These are phyloP conservation scores for Propithecus coquereli DNA, from an alignment of 2,113 vertebrate genomes.

Conservation along the genomic window DNA sequence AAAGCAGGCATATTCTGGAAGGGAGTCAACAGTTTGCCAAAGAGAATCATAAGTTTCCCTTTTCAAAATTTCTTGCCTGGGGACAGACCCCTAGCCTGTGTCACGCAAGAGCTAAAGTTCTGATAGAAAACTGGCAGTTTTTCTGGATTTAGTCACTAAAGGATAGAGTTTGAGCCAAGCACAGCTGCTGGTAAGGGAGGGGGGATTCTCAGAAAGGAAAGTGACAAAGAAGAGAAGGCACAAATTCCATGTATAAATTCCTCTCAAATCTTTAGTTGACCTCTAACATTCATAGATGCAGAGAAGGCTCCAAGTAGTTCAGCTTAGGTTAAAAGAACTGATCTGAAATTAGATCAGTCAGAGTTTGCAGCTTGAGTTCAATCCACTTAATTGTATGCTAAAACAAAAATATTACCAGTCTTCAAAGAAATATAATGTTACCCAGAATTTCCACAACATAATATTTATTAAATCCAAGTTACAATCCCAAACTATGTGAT, in stretches of 20 bases:
- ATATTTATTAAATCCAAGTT: background rate
- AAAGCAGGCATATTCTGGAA: background rate
- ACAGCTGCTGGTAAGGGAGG: background rate
- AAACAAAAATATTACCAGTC: background rate
- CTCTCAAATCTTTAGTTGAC: background rate
- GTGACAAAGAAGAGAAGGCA: background rate
- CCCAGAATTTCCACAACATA: background rate
- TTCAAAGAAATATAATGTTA: background rate
- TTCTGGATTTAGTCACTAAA: background rate
- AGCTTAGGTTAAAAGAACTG: background rate
- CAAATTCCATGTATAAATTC: background rate
- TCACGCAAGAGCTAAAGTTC: background rate
- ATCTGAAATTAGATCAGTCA: background rate
- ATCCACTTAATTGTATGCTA: background rate
- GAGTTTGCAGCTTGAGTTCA: background rate
- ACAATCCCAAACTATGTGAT: background rate
- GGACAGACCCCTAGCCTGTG: background rate
- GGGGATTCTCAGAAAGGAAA: background rate
- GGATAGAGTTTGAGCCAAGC: background rate
- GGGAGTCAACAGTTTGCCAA: background rate
- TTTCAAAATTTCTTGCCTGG: background rate
- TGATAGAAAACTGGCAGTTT: background rate
- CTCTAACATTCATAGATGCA: background rate
- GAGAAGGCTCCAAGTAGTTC: background rate
- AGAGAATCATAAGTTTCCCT: background rate